These are phyloP conservation scores for Disparrhopalites patrizii DNA, from an alignment of 2,888 invertebrate genomes.

Conservation along the genomic window DNA sequence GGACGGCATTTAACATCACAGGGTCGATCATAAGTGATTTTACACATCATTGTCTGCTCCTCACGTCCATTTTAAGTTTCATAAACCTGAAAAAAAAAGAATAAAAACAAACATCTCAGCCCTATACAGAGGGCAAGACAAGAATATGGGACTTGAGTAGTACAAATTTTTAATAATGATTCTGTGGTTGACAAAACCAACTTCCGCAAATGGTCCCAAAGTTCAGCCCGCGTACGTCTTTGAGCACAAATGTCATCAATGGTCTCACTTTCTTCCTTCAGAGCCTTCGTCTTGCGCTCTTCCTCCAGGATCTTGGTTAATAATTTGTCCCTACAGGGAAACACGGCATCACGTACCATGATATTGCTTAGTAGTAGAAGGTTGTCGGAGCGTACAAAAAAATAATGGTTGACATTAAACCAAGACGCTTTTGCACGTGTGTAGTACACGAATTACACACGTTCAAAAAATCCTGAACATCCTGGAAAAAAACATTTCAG, in stretches of 20 bases:
- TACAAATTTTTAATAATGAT: not conserved
- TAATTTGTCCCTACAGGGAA: slow-evolving; percentile 21
- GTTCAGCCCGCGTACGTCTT: not conserved
- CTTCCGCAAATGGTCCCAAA: slow-evolving; percentile 4
- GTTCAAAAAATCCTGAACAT: too few relatives aligned
- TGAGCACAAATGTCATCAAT: not conserved
- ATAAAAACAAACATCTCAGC: not conserved
- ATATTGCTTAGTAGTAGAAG: too few relatives aligned
- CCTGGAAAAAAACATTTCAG: too few relatives aligned
- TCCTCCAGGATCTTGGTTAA: slow-evolving; percentile 21
- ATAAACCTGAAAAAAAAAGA: not conserved
- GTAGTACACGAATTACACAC: too few relatives aligned
- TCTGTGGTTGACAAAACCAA: not conserved
- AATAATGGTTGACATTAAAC: too few relatives aligned
- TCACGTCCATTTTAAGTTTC: not conserved
- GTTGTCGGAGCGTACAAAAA: too few relatives aligned
- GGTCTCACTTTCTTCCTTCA: slow-evolving; percentile 8
- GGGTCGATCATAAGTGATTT: too few relatives aligned
- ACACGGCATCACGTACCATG: too few relatives aligned
- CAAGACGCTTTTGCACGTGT: too few relatives aligned
- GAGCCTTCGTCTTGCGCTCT: slow-evolving; percentile 4
- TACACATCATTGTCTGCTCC: too few relatives aligned
- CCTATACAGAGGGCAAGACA: not conserved
- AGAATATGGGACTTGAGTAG: not conserved
- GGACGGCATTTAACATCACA: too few relatives aligned